phyloP scores from a whole-genome alignment of 2,888 invertebrate species.

The Meliscaeva auricollis region DNA sequence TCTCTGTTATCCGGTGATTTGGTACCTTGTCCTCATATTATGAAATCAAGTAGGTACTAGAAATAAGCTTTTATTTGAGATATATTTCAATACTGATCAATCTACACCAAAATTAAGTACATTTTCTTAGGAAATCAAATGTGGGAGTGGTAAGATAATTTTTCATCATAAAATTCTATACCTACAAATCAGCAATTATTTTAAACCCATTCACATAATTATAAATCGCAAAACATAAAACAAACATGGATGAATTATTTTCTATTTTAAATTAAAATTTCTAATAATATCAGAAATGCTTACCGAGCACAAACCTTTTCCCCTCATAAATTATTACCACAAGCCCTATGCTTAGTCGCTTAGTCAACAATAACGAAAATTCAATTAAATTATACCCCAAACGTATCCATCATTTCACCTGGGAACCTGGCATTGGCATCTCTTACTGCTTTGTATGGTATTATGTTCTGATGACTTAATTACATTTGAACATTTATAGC shows the following conservation, averaged over 20 bases:
- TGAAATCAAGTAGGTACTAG: too few species aligned
- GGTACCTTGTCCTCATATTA: too few species aligned
- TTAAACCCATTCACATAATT: not conserved
- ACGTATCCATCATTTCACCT: slow-evolving; percentile 43
- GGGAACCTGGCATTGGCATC: not conserved
- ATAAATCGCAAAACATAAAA: not conserved
- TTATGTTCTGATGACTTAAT: slow-evolving; percentile 49
- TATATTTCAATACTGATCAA: too few species aligned
- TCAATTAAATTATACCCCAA: slow-evolving; percentile 31
- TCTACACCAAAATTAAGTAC: too few species aligned
- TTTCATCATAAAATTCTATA: too few species aligned
- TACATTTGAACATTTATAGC: slow-evolving; percentile 37
- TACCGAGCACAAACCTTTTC: not conserved
- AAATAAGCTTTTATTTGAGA: too few species aligned
- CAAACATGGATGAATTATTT: not conserved
- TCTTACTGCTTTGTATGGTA: slow-evolving; percentile 1
- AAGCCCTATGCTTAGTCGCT: not conserved
- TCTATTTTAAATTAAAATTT: not conserved
- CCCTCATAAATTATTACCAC: not conserved
- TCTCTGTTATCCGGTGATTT: too few species aligned
- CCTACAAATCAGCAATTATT: not conserved
- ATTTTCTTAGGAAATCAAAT: too few species aligned
- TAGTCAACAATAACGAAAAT: slow-evolving; percentile 32
- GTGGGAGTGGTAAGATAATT: too few species aligned
- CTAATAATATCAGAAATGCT: not conserved